A percentile compares a stretch with the other conserved stretches of the same genome.
These are phyloP conservation scores for Lepetodrilus schrolli DNA, from an alignment of 2,888 invertebrate species.

Conservation along the genomic window DNA sequence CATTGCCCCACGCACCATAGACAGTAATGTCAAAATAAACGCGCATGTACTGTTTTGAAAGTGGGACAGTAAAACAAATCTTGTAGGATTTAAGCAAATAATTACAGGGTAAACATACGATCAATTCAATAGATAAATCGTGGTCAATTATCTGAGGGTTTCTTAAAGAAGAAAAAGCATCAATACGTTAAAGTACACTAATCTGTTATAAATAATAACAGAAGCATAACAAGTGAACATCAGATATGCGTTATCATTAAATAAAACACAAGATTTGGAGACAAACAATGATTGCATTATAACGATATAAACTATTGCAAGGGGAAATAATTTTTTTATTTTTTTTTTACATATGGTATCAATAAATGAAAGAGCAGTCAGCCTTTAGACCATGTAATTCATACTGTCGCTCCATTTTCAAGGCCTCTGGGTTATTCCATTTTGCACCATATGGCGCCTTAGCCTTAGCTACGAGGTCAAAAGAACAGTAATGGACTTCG, in stretches of 20 bases:
- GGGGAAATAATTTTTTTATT: too few relatives aligned
- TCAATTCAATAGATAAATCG: not conserved
- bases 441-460: constrained; percentile 16
- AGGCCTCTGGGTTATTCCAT: not conserved
- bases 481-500: not conserved
- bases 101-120: constrained; percentile 2
- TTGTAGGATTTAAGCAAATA: not conserved
- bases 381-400: not conserved
- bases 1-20: not conserved
- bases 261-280: too few relatives aligned
- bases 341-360: not conserved
- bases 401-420: not conserved
- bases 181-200: too few relatives aligned
- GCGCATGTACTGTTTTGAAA: not conserved
- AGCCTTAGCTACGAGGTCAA: not conserved
- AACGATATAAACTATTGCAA: too few relatives aligned
- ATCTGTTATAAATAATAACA: too few relatives aligned
- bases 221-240: too few relatives aligned
- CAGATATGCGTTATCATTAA: too few relatives aligned
- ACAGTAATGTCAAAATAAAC: constrained; percentile 7
- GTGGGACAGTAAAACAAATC: not conserved
- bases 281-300: too few relatives aligned
- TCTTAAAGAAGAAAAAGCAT: too few relatives aligned
- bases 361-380: not conserved
- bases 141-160: too few relatives aligned